Evolutionary conservation across 2,113 vertebrate species (phyloP).

Genomic region (Acanthisitta chloris): DNA sequence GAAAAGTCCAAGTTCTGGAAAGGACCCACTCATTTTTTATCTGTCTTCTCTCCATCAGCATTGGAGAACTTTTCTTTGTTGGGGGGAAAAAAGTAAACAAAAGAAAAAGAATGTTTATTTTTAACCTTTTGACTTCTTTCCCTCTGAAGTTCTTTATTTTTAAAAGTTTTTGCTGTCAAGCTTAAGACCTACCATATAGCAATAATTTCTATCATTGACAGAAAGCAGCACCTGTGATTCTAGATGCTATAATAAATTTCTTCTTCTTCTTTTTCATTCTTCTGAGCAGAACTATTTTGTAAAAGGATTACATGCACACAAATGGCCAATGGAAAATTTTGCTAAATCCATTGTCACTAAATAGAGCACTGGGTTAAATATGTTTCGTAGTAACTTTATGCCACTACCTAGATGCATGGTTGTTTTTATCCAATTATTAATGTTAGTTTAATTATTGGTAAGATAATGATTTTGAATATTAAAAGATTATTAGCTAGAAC

Average conservation of each 20-base stretch:
- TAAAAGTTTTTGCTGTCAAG: background rate
- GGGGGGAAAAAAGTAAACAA: background rate
- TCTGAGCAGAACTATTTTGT: background rate
- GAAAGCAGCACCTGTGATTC: background rate
- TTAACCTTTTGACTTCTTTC: background rate
- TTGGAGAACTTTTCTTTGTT: background rate
- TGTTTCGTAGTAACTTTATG: background rate
- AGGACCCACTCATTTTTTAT: background rate
- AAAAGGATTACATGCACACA: background rate
- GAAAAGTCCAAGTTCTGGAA: background rate
- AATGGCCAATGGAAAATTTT: background rate
- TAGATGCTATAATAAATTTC: background rate
- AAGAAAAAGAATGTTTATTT: background rate
- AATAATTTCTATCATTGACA: background rate
- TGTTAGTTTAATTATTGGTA: background rate
- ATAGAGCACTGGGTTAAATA: background rate
- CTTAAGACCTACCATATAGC: fast-evolving
- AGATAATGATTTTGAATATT: background rate
- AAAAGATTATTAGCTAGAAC: background rate
- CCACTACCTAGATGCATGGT: background rate
- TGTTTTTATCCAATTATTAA: background rate
- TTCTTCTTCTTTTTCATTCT: background rate
- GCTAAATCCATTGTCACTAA: background rate
- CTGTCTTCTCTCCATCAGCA: background rate
- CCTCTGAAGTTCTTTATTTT: background rate